These are phyloP conservation scores for Aegotheles bennettii DNA, from an alignment of 2,113 vertebrate species.

Conservation along the genomic window DNA sequence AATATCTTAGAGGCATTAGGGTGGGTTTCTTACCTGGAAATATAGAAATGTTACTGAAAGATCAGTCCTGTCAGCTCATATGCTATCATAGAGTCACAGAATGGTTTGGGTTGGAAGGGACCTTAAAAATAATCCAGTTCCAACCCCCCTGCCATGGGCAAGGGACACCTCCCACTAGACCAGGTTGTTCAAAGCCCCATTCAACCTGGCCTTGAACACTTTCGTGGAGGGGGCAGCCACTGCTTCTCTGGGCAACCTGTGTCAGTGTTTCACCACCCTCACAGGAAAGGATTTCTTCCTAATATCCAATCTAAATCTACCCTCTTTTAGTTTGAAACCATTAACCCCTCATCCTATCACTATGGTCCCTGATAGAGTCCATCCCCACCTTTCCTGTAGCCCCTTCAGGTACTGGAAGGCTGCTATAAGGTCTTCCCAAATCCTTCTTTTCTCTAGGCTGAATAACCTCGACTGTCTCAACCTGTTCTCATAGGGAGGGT, in stretches of 20 bases:
- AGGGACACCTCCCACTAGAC: background rate
- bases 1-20: background rate
- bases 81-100: background rate
- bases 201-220: background rate
- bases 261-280: background rate
- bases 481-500: background rate
- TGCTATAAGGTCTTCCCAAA: background rate
- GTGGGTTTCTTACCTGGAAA: background rate
- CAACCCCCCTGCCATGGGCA: fast-evolving
- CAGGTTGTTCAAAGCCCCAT: background rate
- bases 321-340: background rate
- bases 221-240: background rate
- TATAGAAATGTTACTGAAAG: background rate
- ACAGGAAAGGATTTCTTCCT: background rate
- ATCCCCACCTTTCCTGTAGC: background rate
- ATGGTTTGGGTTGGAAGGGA: background rate
- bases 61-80: background rate
- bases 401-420: background rate
- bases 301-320: background rate
- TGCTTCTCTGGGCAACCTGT: background rate
- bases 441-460: background rate
- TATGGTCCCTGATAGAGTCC: no score
- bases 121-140: background rate
- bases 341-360: background rate
- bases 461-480: background rate